Conservation (phyloP, 1,140 invertebrate species). For the Drosophila sucinea region DNA sequence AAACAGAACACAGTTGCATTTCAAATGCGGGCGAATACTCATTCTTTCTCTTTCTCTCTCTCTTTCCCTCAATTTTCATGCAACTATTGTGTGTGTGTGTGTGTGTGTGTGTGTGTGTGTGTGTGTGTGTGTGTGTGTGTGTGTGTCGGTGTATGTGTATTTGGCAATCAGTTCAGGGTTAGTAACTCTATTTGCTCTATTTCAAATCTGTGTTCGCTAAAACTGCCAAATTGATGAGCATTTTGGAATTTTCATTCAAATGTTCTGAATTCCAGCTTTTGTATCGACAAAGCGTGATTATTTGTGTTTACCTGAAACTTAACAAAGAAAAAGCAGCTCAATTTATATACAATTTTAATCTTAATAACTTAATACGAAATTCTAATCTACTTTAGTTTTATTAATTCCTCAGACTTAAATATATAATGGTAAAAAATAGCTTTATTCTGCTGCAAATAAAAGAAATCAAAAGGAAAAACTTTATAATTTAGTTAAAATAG, state of each 20-base stretch:
- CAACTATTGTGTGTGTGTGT: not conserved
- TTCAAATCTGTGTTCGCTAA: not conserved
- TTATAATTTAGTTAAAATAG: too few relatives aligned
- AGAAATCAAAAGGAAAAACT: too few relatives aligned
- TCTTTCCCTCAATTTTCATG: not conserved
- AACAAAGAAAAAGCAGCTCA: too few relatives aligned
- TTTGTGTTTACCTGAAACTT: too few relatives aligned
- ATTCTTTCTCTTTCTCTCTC: not conserved
- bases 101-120: not conserved
- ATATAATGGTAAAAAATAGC: too few relatives aligned
- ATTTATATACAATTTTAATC: too few relatives aligned
- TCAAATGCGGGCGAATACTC: conserved; percentile 8
- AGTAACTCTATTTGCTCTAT: not conserved
- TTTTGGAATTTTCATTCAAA: not conserved
- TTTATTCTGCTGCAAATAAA: too few relatives aligned
- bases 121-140: not conserved
- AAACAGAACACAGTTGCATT: conserved; percentile 52
- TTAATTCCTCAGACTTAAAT: too few relatives aligned
- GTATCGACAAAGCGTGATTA: too few relatives aligned
- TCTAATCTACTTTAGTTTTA: too few relatives aligned
- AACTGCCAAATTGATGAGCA: not conserved
- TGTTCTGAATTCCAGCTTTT: not conserved
- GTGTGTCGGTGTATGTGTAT: not conserved
- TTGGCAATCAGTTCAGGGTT: conserved; percentile 15
- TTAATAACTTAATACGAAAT: too few relatives aligned